Evolutionary conservation across 2,888 invertebrate species (phyloP), one percentile per base, ranked within the genome.

Genomic region (Fragum whitleyi): DNA sequence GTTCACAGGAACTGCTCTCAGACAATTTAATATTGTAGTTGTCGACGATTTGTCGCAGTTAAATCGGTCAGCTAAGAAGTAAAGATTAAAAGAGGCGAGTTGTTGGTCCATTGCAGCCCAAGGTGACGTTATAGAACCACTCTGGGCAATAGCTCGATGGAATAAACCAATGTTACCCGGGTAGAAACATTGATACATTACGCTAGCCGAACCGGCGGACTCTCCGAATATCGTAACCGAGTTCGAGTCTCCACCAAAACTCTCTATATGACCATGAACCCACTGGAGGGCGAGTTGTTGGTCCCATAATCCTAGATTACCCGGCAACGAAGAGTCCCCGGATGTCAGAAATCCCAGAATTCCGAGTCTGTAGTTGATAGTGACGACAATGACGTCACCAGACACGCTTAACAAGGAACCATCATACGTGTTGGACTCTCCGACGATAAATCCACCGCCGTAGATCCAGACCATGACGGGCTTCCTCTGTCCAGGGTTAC

Each of bases 271-370:
- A 14, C 83, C 83, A 36, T 88, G 82, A 5, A 89, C 84, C 90
- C 90, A 91, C 57, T 81, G 42, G 11, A 91, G 61, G 9, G 89
- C 91, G n/a, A 83, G 29, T 16, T 84, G 76, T 74, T 90, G 89
- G 69, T 91, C 91, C 82, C 87, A 89, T 19, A 90, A 75, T 1
- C 90, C 91, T 62, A 75, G 82, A 77, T 91, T 91, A 11, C 90
- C 91, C 6, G 77, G 86, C 19, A 83, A 57, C 11, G 67, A 53
- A 0, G 74, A 53, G 71, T 85, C 81, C 7, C 57, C 75, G 14
- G 86, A 74, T 7, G 86, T 77, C 57, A 91, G 55, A 77, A 90
- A 91, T 7, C 90, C 90, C 62, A 87, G 77, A 0, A 79, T 29
- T 2, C 80, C 78, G 19, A 90, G 62, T 36, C 89, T 69, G 59